phyloP scores from a whole-genome alignment of 2,113 vertebrate genomes.

The Pterocles gutturalis region DNA sequence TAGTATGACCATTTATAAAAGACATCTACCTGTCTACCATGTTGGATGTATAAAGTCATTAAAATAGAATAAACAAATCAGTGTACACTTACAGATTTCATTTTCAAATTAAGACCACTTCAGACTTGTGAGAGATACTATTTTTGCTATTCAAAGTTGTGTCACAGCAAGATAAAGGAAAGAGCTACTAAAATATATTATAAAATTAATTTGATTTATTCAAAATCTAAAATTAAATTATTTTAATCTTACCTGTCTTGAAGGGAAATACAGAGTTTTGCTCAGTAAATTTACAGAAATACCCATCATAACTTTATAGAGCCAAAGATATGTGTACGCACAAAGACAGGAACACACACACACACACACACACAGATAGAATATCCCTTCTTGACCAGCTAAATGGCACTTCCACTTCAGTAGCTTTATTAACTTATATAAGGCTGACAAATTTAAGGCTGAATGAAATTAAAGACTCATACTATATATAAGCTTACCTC shows the following conservation, averaged over 20 bases:
- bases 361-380: not conserved
- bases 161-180: not conserved
- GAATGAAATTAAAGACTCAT: not conserved
- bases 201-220: not conserved
- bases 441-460: not conserved
- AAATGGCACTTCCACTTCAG: not conserved
- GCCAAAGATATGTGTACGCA: not conserved
- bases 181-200: not conserved
- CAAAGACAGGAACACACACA: not conserved
- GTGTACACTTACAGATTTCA: not conserved
- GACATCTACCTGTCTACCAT: not conserved
- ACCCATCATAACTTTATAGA: not conserved
- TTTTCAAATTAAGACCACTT: not conserved
- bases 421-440: not conserved
- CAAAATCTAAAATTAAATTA: not conserved
- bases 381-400: not conserved
- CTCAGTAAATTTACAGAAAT: not conserved
- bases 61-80: not conserved
- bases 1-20: not conserved
- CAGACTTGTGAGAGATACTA: not conserved
- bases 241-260: not conserved
- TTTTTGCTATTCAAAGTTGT: not conserved
- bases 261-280: not conserved
- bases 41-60: not conserved
- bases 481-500: slow-evolving; percentile 79